Conservation (phyloP, 2,888 invertebrate genomes). For the Arrhopalites spinosus region DNA sequence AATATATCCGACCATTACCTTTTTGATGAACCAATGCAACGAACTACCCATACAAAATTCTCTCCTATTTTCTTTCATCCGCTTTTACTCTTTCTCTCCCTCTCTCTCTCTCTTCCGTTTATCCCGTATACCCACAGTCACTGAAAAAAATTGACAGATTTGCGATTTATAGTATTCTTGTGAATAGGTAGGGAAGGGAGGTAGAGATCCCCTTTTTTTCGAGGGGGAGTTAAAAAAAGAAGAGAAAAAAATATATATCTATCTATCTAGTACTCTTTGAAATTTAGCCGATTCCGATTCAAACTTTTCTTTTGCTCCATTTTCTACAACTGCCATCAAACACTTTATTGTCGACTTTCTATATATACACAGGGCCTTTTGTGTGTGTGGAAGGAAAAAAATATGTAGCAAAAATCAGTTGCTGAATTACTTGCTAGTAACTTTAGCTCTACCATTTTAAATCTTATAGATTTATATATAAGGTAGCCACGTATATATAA, state of each 20-base stretch:
- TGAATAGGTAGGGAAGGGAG: no score
- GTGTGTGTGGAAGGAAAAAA: no score
- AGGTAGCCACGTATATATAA: no score
- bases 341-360: conserved; percentile 13
- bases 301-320: not conserved
- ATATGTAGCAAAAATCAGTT: no score
- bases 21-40: conserved; percentile 55
- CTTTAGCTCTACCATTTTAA: no score
- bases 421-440: no score
- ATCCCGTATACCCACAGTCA: not conserved
- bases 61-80: not conserved
- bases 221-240: no score
- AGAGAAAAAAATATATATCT: conserved; percentile 40
- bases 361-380: not conserved
- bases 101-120: not conserved
- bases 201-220: no score
- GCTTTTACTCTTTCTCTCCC: conserved; percentile 7
- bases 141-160: not conserved
- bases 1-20: conserved; percentile 56
- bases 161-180: no score
- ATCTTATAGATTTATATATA: no score
- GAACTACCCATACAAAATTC: conserved; percentile 49
- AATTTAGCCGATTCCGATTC: no score
- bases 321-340: no score
- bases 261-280: conserved; percentile 27